Percentiles rank a stretch among this genome's conserved stretches.
phyloP scores from a whole-genome alignment of 2,888 invertebrate genomes.

The Choristoneura rosaceana region DNA sequence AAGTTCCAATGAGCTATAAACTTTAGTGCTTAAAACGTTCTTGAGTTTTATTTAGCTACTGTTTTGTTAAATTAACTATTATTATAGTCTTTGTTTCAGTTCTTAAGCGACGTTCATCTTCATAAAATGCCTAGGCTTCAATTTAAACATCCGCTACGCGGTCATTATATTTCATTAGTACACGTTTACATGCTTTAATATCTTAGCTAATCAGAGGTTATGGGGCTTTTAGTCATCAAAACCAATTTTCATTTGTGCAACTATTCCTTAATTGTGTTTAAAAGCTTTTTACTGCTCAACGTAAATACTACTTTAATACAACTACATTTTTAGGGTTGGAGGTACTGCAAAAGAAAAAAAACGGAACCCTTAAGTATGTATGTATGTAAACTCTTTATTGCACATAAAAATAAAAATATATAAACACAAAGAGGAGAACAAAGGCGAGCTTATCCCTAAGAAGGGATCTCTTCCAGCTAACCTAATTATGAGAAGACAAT shows the following conservation, averaged over 20 bases:
- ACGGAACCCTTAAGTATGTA: too few relatives aligned
- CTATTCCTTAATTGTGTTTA: neutral
- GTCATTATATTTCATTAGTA: constrained; percentile 16
- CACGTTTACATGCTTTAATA: constrained; percentile 6
- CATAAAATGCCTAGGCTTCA: constrained; percentile 13
- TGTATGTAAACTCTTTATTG: too few relatives aligned
- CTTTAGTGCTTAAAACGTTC: neutral
- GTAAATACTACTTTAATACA: neutral
- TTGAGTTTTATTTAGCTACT: neutral
- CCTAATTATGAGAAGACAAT: too few relatives aligned
- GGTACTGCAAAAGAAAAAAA: too few relatives aligned
- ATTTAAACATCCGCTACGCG: constrained; percentile 18
- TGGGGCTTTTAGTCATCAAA: neutral
- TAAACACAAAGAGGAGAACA: too few relatives aligned
- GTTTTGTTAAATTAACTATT: constrained; percentile 17
- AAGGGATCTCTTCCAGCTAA: too few relatives aligned
- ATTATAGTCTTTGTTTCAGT: constrained; percentile 1
- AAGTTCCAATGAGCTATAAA: neutral
- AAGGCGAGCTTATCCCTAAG: too few relatives aligned
- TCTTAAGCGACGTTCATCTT: neutral
- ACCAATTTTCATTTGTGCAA: neutral
- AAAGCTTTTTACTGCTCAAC: neutral
- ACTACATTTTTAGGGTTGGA: neutral
- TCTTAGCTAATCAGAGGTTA: constrained; percentile 7
- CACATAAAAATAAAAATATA: too few relatives aligned